Evolutionary conservation across 2,113 vertebrate genomes (phyloP).

Genomic region (Cyphomyrus plagiostoma): DNA sequence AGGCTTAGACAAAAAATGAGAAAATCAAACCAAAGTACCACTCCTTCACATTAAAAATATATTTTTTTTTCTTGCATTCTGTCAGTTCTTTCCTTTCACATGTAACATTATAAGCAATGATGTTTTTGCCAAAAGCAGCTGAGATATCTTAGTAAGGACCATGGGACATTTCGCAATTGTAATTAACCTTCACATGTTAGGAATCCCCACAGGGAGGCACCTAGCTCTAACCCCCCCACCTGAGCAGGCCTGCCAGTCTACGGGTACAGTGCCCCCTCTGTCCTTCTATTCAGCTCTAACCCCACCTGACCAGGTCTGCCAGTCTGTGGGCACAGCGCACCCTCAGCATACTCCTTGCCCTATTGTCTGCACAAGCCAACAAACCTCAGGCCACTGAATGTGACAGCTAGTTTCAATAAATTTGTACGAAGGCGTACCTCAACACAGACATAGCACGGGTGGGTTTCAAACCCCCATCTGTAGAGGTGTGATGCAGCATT

Average conservation of each 20-base stretch:
- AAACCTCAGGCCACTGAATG: background rate
- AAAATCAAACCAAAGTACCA: background rate
- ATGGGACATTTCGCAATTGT: background rate
- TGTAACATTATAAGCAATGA: background rate
- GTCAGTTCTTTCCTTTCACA: background rate
- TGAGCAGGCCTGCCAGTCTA: too few relatives aligned
- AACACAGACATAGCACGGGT: background rate
- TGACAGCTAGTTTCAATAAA: background rate
- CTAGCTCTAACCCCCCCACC: too few relatives aligned
- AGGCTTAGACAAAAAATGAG: background rate
- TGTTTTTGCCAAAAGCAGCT: slow-evolving; percentile 9
- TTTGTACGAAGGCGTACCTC: background rate
- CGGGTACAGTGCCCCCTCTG: too few relatives aligned
- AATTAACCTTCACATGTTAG: too few relatives aligned
- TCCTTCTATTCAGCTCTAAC: too few relatives aligned
- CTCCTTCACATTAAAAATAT: background rate
- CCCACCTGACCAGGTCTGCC: too few relatives aligned
- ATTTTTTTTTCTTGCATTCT: background rate
- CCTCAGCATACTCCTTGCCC: background rate
- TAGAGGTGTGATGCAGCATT: background rate
- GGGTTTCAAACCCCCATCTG: background rate
- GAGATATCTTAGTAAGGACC: background rate
- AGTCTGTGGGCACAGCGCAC: too few relatives aligned
- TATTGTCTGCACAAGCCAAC: background rate
- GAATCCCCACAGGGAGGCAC: too few relatives aligned